A percentile compares a stretch with the other conserved stretches of the same genome.
Evolutionary conservation across 1,140 invertebrate genomes (phyloP).

Genomic region (Caligus rogercresseyi): DNA sequence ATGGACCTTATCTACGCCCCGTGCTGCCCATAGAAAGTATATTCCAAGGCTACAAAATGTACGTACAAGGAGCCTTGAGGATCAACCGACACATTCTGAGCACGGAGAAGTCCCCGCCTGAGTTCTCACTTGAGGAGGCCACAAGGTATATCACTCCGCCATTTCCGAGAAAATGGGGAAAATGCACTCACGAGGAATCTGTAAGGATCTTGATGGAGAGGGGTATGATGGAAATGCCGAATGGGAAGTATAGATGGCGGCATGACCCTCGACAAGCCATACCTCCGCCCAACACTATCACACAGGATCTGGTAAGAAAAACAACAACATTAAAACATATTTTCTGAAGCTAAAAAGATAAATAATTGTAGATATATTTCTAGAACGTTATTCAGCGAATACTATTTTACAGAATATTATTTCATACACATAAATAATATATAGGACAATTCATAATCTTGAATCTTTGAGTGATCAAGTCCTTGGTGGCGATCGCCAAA

Average conservation of each 20-base stretch:
- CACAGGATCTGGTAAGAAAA: neutral
- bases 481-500: too few species aligned
- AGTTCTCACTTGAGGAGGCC: neutral
- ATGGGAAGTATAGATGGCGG: neutral
- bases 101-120: neutral
- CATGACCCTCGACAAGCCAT: neutral
- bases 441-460: too few species aligned
- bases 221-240: neutral
- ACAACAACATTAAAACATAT: neutral
- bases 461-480: too few species aligned
- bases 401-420: too few species aligned
- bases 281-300: neutral
- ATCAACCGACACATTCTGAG: neutral
- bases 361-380: too few species aligned
- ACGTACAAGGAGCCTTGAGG: neutral
- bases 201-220: neutral
- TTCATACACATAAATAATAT: too few species aligned
- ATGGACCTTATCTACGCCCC: neutral
- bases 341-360: too few species aligned
- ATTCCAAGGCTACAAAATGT: neutral
- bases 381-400: too few species aligned
- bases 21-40: neutral
- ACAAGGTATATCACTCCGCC: neutral
- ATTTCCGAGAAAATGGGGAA: neutral
- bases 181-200: neutral